Base-by-base conservation (phyloP, 2,888 invertebrate species). In the Xylota sylvarum region DNA sequence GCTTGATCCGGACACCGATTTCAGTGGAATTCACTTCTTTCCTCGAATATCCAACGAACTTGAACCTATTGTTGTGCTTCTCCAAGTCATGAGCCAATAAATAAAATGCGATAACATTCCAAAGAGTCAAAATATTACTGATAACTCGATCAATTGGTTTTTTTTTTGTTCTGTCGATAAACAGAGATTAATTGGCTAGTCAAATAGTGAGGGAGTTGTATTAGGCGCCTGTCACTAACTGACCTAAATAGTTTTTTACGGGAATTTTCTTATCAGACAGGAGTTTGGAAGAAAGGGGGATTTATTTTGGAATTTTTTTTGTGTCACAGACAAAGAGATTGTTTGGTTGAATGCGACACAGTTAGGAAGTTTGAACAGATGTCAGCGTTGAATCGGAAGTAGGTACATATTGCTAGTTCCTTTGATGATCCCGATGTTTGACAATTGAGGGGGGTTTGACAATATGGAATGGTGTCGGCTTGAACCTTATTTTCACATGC, bases 21-120 rank as follows among this genome's bases (percentile, higher is more conserved):
- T 58, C 19, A 4, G 9, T 19, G 40, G 60, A 60, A 35, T 10
- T 10, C 17, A 35, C 10, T 32, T 32, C 5, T 2, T 40, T 12
- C n/a, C 43, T 7, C 23, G 17, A 37, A 23, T 30, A n/a, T n/a
- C n/a, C 6, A 52, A 52, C 19, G 48, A n/a, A 52, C 30, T 5
- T 30, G n/a, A 52, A 30, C 23, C 50, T 23, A 50, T 27, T 27
- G 50, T 50, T 23, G 3, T n/a, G 23, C 5, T 14, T 14, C 14
- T 37, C 48, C 12, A 32, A 48, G 23, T n/a, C 62, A 64, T 64
- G 46, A 5, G 43, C 14, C 14, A 30, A 46, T 23, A 23, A 40
- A 60, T n/a, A 46, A 30, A 70, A 27, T 37, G 14, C 50, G 74
- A 74, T 74, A 64, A 64, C 52, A 74, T 74, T 74, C 74, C 50